These are phyloP conservation scores for Psix sp. DNA, from an alignment of 1,140 invertebrate genomes.

Conservation along the genomic window DNA sequence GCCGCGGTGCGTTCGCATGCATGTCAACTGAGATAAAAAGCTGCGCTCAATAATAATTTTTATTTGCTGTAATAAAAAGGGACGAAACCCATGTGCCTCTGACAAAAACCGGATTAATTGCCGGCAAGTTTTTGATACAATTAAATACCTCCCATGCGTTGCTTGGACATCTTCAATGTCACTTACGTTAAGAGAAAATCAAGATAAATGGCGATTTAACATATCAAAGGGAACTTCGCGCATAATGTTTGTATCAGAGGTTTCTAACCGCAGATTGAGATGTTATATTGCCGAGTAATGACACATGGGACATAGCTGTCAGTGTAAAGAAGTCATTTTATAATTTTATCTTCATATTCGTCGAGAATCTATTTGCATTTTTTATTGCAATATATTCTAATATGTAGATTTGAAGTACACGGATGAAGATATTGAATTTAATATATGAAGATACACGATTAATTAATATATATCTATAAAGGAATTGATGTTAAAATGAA, in stretches of 20 bases:
- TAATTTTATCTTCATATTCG: no score
- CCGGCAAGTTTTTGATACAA: constrained; percentile 59
- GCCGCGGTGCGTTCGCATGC: constrained; percentile 14
- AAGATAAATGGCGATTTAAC: constrained; percentile 22
- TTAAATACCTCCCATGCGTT: constrained; percentile 29
- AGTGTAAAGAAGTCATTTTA: no score
- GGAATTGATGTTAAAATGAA: no score
- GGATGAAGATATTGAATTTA: no score
- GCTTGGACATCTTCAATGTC: constrained; percentile 26
- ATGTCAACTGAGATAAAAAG: constrained; percentile 28
- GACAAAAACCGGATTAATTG: constrained; percentile 60
- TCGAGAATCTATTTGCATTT: no score
- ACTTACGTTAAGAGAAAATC: constrained; percentile 12
- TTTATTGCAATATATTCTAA: no score
- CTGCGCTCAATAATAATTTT: constrained; percentile 39
- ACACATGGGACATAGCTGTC: no score
- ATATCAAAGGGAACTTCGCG: constrained; percentile 17
- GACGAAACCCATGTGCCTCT: constrained; percentile 35
- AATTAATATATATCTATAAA: no score
- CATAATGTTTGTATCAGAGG: constrained; percentile 10
- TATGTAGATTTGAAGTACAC: no score
- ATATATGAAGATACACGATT: no score
- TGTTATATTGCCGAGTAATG: no score
- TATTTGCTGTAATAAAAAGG: constrained; percentile 41
- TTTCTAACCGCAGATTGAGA: no score